Evolutionary conservation across 2,888 invertebrate genomes (phyloP), one percentile per base, ranked within the genome.

Genomic region (Stenotaenia linearis): DNA sequence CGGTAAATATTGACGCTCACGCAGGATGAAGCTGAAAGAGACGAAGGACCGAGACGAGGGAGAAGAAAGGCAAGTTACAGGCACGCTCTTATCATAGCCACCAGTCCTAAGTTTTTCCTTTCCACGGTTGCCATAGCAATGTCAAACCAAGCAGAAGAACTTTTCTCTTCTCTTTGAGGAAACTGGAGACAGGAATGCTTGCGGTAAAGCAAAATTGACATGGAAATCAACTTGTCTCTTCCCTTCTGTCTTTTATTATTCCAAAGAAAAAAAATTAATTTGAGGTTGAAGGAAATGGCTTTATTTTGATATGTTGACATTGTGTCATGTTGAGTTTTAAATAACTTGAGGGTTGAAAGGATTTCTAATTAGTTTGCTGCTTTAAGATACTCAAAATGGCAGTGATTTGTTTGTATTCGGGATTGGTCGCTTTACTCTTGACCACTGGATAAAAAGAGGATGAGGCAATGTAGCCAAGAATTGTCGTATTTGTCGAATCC

Each of bases 1-100:
- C 4, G 78, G 78, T 69, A 40, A 78, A 78, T 78, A 69, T 78
- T 78, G 78, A 78, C 78, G 32, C 78, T 37, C 25, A 69, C 35
- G 78, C 32, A 50, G 78, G 69, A 69, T 21, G n/a, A 61, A 61
- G 30, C 40, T 23, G 78, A 12, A 35, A 37, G 78, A 30, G 78
- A 56, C 78, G 30, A 56, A 32, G 61, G 56, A 78, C 18, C 25
- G 12, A 69, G 28, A 69, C n/a, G 15, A 28, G 69, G 25, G 10
- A 69, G 69, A 69, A 25, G 69, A 69, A 69, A 69, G 69, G 69
- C 69, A 69, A 69, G 69, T 25, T 69, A 15, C 69, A 69, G 25
- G 12, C 69, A 69, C 25, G 25, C 25, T 25, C 69, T 69, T 69
- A 69, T 69, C 69, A n/a, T 69, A 25, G 25, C 69, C 69, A 69